Evolutionary conservation across 1,140 invertebrate genomes (phyloP).

Genomic region (Diuraphis noxia): DNA sequence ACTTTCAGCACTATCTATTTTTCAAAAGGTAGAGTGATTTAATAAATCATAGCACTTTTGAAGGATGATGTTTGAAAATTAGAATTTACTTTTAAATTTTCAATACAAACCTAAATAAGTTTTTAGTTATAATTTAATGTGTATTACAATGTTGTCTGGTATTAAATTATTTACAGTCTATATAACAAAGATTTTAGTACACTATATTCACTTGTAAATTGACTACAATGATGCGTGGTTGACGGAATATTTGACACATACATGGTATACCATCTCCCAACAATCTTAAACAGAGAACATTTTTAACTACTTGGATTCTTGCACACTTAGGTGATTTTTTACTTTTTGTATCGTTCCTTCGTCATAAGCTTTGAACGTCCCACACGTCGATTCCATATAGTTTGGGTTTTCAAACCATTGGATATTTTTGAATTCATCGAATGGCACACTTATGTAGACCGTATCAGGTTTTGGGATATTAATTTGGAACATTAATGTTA

Average conservation of each 20-base stretch:
- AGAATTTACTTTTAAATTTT: background rate
- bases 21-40: background rate
- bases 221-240: conserved; percentile 18
- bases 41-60: background rate
- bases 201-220: conserved; percentile 22
- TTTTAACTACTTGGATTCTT: background rate
- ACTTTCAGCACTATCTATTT: background rate
- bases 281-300: background rate
- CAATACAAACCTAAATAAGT: background rate
- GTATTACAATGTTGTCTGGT: background rate
- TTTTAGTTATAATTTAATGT: background rate
- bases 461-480: background rate
- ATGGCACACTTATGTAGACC: background rate
- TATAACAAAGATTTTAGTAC: background rate
- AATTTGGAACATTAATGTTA: background rate
- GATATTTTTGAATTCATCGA: background rate
- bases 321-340: background rate
- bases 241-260: background rate
- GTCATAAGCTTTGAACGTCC: background rate
- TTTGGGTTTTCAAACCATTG: background rate
- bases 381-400: background rate
- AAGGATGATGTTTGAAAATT: background rate
- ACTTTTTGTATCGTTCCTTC: background rate
- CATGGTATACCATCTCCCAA: background rate
- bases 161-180: background rate